phyloP scores from a whole-genome alignment of 1,140 invertebrate species.

The Chrysomallon squamiferum region DNA sequence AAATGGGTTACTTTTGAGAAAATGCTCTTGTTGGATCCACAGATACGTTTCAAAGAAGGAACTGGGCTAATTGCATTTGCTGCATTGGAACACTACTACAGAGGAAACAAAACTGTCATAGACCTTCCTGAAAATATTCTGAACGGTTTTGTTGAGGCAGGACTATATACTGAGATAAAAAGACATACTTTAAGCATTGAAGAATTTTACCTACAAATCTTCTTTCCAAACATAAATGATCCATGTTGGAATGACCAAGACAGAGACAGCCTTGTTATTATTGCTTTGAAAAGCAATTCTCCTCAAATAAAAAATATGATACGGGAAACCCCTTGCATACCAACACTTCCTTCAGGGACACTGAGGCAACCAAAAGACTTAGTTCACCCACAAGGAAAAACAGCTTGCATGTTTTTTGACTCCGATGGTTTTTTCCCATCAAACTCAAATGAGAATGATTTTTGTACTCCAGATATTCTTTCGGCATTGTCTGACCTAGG shows the following conservation, averaged over 20 bases:
- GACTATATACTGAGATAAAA: neutral
- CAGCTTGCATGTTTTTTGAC: slow-evolving; percentile 2
- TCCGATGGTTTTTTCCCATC: slow-evolving; percentile 13
- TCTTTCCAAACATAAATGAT: slow-evolving; percentile 12
- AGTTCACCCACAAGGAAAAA: neutral
- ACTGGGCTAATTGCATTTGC: slow-evolving; percentile 5
- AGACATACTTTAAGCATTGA: neutral
- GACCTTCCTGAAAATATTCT: slow-evolving; percentile 6
- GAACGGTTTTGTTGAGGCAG: neutral
- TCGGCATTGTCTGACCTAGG: neutral
- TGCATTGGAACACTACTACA: slow-evolving; percentile 10
- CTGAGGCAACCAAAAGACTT: slow-evolving; percentile 11
- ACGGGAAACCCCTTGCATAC: slow-evolving; percentile 3
- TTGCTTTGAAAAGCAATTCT: slow-evolving; percentile 27
- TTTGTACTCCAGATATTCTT: neutral
- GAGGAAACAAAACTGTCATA: neutral
- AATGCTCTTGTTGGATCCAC: neutral
- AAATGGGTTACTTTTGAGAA: slow-evolving; percentile 2
- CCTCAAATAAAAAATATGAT: slow-evolving; percentile 14
- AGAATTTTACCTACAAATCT: slow-evolving; percentile 3
- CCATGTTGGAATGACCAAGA: slow-evolving; percentile 3
- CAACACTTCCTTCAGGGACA: neutral
- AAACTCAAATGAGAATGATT: slow-evolving; percentile 12
- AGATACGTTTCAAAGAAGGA: neutral
- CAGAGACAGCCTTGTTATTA: slow-evolving; percentile 4